Evolutionary conservation across 2,797 vertebrate genomes (phyloP), one percentile per base, ranked within the genome.

Genomic region (Craterocephalus amniculus): DNA sequence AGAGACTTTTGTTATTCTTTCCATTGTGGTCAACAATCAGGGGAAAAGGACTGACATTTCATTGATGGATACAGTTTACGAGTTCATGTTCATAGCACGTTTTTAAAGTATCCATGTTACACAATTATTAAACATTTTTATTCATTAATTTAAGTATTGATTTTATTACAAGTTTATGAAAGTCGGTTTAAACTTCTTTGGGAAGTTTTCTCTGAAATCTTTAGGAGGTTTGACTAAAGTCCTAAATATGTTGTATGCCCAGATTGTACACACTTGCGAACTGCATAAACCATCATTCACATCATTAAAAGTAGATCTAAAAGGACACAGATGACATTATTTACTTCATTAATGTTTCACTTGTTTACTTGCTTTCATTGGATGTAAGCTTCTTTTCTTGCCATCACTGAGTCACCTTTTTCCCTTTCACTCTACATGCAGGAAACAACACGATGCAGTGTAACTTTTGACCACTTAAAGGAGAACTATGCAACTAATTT

Each of bases 1-100:
- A n/a, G 49, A 72, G 60, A 66, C 31, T 24, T 58, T 78, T 76
- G 64, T 67, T 67, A 63, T 73, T 58, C n/a, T 63, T 31, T 57
- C 58, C 2, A 26, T 26, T 22, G 31, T 32, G 35, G 60, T 40
- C 58, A 57, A 26, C 43, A 54, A 70, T 54, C 13, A 70, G 43
- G 35, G 63, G 4, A 58, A 52, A 69, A 27, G 58, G 49, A 62
- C 26, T 73, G 65, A 49, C 43, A 58, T 57, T 49, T 65, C 34
- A 38, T 43, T 9, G 48, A 66, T 67, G 27, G 62, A 32, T 27
- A 2, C 11, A 18, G 38, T n/a, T 29, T 43, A 38, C 34, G 34
- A 20, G 20, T n/a, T 8, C 20, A 9, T n/a, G 43, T 48, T 18
- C 38, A 43, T 43, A 18, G 38, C 34, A 35, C 10, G 34, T 38